phyloP scores from a whole-genome alignment of 2,797 vertebrate species.

The Lycodopsis pacificus region DNA sequence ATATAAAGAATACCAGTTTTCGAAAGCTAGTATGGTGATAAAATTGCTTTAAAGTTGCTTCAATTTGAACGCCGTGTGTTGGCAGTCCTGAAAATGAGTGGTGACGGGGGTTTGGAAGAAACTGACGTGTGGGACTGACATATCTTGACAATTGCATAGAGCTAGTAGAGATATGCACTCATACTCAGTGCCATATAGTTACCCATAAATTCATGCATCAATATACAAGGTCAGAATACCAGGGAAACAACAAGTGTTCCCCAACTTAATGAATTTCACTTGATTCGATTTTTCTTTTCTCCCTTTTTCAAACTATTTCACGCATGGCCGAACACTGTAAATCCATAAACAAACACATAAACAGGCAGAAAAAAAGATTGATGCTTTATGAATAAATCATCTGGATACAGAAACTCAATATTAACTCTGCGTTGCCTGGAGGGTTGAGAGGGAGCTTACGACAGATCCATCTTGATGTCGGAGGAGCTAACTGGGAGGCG shows the following conservation, averaged over 20 bases:
- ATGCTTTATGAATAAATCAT: slow-evolving; percentile 82
- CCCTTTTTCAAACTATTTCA: slow-evolving; percentile 69
- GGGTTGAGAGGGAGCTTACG: slow-evolving; percentile 61
- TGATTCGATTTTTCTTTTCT: slow-evolving; percentile 49
- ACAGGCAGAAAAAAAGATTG: slow-evolving; percentile 72
- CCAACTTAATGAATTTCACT: slow-evolving; percentile 76
- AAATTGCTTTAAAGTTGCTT: not conserved
- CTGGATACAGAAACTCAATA: slow-evolving; percentile 69
- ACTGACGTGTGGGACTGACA: not conserved
- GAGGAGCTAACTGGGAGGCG: slow-evolving; percentile 66
- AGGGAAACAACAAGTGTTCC: slow-evolving; percentile 60
- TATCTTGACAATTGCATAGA: slow-evolving; percentile 16
- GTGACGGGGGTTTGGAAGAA: not conserved
- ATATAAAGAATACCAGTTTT: not conserved
- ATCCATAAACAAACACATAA: slow-evolving; percentile 81
- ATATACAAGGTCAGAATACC: not conserved
- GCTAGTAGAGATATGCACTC: not conserved
- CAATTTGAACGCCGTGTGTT: not conserved
- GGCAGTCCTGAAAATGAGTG: slow-evolving; percentile 18
- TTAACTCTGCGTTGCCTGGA: slow-evolving; percentile 75
- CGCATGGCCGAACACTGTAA: slow-evolving; percentile 70
- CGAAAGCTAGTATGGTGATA: not conserved
- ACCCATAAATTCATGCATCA: slow-evolving; percentile 3
- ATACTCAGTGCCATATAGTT: not conserved
- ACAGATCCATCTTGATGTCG: slow-evolving; percentile 74